Evolutionary conservation across 2,113 vertebrate species (phyloP).

Genomic region (Chelonoidis abingdonii): DNA sequence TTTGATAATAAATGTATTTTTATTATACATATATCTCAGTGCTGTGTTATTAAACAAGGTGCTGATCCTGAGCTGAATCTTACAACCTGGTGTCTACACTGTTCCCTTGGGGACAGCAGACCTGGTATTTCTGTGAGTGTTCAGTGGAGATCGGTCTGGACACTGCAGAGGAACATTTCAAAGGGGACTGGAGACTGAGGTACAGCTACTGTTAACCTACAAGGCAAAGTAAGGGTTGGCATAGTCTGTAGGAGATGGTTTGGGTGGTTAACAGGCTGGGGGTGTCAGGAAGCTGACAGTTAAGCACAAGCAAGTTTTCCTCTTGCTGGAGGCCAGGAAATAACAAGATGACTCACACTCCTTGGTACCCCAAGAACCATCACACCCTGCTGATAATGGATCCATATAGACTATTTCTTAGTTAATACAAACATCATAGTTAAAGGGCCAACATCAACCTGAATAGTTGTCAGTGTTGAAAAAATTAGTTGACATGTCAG

Average conservation of each 20-base stretch:
- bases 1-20: not conserved
- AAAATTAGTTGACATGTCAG: conserved; percentile 9
- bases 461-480: conserved; percentile 25
- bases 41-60: not conserved
- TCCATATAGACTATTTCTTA: not conserved
- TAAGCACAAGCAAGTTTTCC: not conserved
- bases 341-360: not conserved
- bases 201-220: not conserved
- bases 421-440: not conserved
- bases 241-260: not conserved
- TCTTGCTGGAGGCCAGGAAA: not conserved
- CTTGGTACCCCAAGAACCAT: not conserved
- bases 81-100: not conserved
- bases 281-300: not conserved
- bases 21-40: not conserved
- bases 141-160: not conserved
- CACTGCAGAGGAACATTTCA: not conserved
- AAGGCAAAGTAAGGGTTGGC: not conserved
- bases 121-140: not conserved
- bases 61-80: not conserved
- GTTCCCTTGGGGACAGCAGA: not conserved
- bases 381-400: not conserved
- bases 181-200: not conserved
- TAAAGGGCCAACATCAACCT: not conserved
- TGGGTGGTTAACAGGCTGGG: not conserved